phyloP scores from a whole-genome alignment of 2,888 invertebrate genomes.

The Ornithoptera priamus region DNA sequence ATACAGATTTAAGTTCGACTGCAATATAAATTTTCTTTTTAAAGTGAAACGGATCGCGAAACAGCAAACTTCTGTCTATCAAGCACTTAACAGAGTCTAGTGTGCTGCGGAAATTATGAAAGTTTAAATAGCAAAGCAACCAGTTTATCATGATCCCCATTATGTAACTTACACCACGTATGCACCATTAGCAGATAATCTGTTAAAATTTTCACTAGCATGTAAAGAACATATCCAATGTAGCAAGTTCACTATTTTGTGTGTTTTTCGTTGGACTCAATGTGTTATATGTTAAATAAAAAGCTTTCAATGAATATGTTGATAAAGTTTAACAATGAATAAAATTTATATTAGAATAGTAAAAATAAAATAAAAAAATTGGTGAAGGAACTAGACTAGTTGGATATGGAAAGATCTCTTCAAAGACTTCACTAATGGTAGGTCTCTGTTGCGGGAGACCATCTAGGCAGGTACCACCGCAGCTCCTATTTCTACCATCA shows the following conservation, averaged over 20 bases:
- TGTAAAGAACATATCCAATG: not conserved
- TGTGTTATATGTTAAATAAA: not conserved
- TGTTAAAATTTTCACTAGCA: not conserved
- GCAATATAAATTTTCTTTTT: not conserved
- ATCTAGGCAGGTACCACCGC: no score
- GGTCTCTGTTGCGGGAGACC: no score
- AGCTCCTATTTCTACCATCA: no score
- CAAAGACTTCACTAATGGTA: no score
- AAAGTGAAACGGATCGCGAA: constrained; percentile 4
- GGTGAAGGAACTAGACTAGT: no score
- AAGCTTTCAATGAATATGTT: no score
- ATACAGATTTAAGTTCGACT: not conserved
- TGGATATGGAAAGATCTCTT: no score
- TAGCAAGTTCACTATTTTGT: not conserved
- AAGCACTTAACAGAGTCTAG: constrained; percentile 3
- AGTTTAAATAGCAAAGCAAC: constrained; percentile 15
- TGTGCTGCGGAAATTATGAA: constrained; percentile 29
- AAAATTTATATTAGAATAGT: no score
- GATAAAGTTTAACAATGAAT: no score
- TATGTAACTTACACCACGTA: not conserved
- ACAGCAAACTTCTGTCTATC: not conserved
- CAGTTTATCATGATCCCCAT: not conserved
- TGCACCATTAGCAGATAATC: not conserved
- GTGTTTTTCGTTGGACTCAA: not conserved
- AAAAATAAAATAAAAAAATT: no score